Evolutionary conservation across 2,113 vertebrate species (phyloP).

Genomic region (Diadophis punctatus): DNA sequence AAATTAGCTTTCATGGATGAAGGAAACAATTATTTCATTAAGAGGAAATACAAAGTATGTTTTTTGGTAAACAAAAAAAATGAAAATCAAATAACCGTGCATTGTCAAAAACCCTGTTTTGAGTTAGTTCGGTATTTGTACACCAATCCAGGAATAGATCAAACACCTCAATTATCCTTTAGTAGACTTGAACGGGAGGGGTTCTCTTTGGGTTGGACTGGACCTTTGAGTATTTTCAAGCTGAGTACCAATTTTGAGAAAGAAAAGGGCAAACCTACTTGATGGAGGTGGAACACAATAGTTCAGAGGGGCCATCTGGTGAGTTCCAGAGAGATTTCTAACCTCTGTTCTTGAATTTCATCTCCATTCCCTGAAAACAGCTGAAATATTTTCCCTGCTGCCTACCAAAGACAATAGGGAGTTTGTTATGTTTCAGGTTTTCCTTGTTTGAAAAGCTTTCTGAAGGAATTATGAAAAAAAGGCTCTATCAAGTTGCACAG

Average conservation of each 20-base stretch:
- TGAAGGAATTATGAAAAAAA: neutral
- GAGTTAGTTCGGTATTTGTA: neutral
- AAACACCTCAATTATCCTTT: neutral
- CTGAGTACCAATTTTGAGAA: too few species aligned
- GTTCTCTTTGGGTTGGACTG: neutral
- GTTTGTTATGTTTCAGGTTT: neutral
- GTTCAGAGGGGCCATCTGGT: too few species aligned
- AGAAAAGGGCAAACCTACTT: neutral
- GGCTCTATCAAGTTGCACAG: neutral
- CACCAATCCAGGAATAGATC: conserved; percentile 6
- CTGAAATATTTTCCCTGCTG: neutral
- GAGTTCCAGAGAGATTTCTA: neutral
- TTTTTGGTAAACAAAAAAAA: neutral
- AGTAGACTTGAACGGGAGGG: neutral
- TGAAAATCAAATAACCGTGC: neutral
- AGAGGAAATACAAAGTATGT: conserved; percentile 39
- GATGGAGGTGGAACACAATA: neutral
- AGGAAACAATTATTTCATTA: conserved; percentile 47
- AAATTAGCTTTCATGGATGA: neutral
- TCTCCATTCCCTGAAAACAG: neutral
- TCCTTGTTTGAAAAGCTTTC: neutral
- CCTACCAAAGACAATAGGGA: neutral
- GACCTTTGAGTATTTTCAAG: neutral
- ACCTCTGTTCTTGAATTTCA: neutral
- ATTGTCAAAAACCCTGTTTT: conserved; percentile 32